phyloP scores from a whole-genome alignment of 2,113 vertebrate genomes.

The Sturnus vulgaris region DNA sequence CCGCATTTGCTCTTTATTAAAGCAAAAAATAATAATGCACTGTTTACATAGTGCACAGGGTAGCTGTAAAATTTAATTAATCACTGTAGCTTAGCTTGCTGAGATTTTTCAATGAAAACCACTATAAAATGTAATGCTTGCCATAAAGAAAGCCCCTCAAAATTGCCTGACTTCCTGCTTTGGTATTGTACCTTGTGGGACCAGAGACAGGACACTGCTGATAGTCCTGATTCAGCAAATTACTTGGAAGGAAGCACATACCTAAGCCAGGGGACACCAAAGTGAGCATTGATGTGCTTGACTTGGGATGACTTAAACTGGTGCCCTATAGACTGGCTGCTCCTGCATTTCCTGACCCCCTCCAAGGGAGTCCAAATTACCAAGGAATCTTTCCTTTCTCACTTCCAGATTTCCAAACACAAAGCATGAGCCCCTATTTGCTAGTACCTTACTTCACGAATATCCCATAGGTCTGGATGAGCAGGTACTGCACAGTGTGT shows the following conservation, averaged over 20 bases:
- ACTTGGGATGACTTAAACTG: background rate
- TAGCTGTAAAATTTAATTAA: constrained; percentile 59
- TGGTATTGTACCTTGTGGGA: background rate
- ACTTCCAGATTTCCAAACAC: background rate
- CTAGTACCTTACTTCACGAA: background rate
- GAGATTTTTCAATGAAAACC: constrained; percentile 32
- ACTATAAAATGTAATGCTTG: constrained; percentile 12
- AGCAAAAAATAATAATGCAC: constrained; percentile 15
- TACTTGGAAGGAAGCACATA: background rate
- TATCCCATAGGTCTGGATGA: background rate
- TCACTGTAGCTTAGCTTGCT: constrained; percentile 26
- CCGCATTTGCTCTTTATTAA: constrained; percentile 17
- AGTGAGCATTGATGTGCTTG: background rate
- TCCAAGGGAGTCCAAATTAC: background rate
- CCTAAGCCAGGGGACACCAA: background rate
- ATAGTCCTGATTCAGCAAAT: constrained; percentile 5
- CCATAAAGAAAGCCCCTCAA: constrained; percentile 11
- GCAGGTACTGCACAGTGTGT: background rate
- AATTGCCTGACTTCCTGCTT: constrained; percentile 31
- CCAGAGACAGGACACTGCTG: background rate
- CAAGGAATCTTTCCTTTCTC: background rate
- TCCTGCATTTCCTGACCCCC: background rate
- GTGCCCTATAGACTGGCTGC: background rate
- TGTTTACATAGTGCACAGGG: background rate
- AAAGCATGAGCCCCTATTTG: background rate